Conservation (phyloP, 2,797 vertebrate genomes). For the Meriones psammophilus region DNA sequence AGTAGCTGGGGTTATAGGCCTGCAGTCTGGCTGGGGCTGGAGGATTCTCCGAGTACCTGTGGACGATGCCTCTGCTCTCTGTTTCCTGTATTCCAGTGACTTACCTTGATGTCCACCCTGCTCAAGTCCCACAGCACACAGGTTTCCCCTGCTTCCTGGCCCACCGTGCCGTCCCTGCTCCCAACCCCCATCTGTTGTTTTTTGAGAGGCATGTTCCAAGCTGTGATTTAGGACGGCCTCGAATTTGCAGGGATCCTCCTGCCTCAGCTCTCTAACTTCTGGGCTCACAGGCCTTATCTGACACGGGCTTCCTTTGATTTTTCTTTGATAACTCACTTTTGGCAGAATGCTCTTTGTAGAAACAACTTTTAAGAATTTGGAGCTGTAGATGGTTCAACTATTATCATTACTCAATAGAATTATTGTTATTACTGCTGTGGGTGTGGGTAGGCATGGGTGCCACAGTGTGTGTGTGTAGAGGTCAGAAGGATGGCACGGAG, state of each 20-base stretch:
- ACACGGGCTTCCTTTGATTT: slow-evolving; percentile 3
- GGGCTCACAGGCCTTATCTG: not conserved
- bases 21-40: not conserved
- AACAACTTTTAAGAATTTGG: not conserved
- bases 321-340: slow-evolving; percentile 45
- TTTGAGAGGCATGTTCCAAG: not conserved
- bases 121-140: not conserved
- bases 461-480: not conserved
- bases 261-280: not conserved
- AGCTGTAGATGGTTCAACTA: not conserved
- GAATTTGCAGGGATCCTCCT: not conserved
- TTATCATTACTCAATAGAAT: not conserved
- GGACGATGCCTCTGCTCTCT: not conserved
- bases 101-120: too few species aligned
- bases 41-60: not conserved
- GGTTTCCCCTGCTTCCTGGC: not conserved
- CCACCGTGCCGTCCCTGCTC: not conserved
- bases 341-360: not conserved
- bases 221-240: not conserved
- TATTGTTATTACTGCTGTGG: not conserved
- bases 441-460: not conserved
- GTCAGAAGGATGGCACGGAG: not conserved
- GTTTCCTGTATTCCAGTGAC: not conserved
- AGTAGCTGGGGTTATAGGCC: not conserved
- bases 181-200: too few species aligned